A percentile compares a stretch with the other conserved stretches of the same genome.
Evolutionary conservation across 2,888 invertebrate genomes (phyloP).

Genomic region (Digitonthophagus gazella): DNA sequence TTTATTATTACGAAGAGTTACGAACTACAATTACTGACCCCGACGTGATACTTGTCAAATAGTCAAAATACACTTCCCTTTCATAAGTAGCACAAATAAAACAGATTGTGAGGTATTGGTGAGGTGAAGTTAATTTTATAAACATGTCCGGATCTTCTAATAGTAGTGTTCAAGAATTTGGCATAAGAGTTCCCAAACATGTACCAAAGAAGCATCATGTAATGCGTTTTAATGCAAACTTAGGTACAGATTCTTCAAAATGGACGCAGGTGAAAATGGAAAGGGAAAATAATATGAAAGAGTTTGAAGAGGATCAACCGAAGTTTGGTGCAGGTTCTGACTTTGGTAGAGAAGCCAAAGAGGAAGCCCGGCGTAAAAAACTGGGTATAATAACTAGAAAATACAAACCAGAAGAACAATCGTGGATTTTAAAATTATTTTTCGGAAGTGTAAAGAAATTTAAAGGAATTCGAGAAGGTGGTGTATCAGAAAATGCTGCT

Average conservation of each 20-base stretch:
- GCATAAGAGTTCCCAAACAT: conserved; percentile 80
- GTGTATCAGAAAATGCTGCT: conserved; percentile 93
- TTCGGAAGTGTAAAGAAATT: conserved; percentile 84
- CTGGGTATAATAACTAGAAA: conserved; percentile 85
- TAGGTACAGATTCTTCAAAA: conserved; percentile 83
- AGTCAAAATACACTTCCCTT: no score
- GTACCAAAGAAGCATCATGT: conserved; percentile 81
- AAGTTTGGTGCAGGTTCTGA: conserved; percentile 98
- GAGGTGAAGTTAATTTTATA: no score
- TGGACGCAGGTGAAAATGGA: conserved; percentile 91
- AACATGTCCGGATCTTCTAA: no score
- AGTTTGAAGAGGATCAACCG: conserved; percentile 90
- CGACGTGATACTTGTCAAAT: no score
- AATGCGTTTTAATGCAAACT: conserved; percentile 84
- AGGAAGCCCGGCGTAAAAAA: conserved; percentile 91
- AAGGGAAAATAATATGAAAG: conserved; percentile 90
- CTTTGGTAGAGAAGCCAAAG: conserved; percentile 89
- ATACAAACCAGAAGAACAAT: conserved; percentile 93
- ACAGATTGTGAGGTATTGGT: no score
- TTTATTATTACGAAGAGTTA: no score
- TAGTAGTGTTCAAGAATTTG: conserved; percentile 68
- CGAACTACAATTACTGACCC: no score
- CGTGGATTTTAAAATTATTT: conserved; percentile 91
- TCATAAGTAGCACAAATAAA: no score
- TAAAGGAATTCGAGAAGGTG: conserved; percentile 84